Percentiles rank a stretch among this genome's conserved stretches.
Evolutionary conservation across 92 coral and sea anemone species (phyloP).

Genomic region (Galaxea fascicularis): DNA sequence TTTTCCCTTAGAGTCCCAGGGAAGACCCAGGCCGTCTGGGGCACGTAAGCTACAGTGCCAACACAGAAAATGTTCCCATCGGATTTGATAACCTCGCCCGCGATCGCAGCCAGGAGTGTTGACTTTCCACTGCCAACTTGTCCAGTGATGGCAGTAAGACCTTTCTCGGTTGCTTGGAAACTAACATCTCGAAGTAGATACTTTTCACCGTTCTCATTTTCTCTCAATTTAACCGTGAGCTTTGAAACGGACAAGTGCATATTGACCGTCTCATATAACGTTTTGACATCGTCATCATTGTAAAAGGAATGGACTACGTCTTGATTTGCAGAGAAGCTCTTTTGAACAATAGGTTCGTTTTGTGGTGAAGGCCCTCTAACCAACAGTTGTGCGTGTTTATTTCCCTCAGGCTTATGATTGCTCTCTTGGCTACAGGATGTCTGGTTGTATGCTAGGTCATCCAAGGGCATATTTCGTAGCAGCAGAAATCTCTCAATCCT

Average conservation of each 20-base stretch:
- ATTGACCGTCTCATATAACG: background rate
- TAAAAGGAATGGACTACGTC: background rate
- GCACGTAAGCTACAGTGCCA: conserved; percentile 17
- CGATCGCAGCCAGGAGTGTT: conserved; percentile 37
- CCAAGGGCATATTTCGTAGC: background rate
- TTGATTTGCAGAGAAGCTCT: background rate
- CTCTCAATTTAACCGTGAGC: background rate
- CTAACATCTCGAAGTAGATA: conserved; percentile 9
- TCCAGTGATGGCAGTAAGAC: conserved; percentile 28
- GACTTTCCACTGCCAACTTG: conserved; percentile 39
- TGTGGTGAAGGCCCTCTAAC: background rate
- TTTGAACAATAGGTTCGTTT: background rate
- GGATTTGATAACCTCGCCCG: conserved; percentile 20
- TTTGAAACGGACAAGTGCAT: conserved; percentile 10
- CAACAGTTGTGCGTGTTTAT: background rate
- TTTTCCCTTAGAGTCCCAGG: conserved; percentile 37
- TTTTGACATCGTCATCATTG: background rate
- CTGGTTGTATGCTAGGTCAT: background rate
- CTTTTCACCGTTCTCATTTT: background rate
- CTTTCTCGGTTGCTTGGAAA: background rate
- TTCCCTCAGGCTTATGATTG: background rate
- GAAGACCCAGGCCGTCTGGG: conserved; percentile 40
- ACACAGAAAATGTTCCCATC: background rate
- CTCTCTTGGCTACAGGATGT: background rate
- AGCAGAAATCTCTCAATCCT: conserved; percentile 23